Evolutionary conservation across 2,113 vertebrate genomes (phyloP).

Genomic region (Arothron firmamentum): DNA sequence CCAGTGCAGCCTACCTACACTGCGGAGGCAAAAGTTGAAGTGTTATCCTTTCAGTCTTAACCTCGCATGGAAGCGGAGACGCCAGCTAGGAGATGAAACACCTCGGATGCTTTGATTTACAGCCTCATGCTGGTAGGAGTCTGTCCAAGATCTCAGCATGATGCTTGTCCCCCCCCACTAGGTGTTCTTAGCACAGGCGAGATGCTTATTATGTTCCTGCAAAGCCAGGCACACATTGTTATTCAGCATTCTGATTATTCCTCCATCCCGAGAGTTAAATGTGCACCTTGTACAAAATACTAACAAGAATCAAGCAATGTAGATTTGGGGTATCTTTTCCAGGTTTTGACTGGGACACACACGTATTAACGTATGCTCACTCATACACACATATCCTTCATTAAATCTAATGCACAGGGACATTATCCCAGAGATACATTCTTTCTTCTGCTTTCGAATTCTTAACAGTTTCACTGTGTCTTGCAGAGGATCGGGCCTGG

Average conservation of each 20-base stretch:
- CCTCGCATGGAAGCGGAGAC: conserved; percentile 44
- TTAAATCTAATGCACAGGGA: too few relatives aligned
- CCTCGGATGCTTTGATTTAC: conserved; percentile 59
- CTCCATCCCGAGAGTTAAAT: too few relatives aligned
- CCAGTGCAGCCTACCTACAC: conserved; percentile 35
- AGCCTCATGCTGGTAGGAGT: conserved; percentile 52
- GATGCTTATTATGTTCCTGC: conserved; percentile 51
- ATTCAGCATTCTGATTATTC: too few relatives aligned
- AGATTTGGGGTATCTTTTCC: too few relatives aligned
- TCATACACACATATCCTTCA: too few relatives aligned
- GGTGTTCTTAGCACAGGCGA: conserved; percentile 58
- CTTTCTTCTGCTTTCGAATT: conserved; percentile 26
- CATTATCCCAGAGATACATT: too few relatives aligned
- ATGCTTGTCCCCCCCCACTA: conserved; percentile 60
- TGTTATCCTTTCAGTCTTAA: conserved; percentile 56
- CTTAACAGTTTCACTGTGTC: conserved; percentile 29
- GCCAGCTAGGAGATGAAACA: conserved; percentile 59
- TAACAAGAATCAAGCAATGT: too few relatives aligned
- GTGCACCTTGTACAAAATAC: too few relatives aligned
- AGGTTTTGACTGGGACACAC: too few relatives aligned
- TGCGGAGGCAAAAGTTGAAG: conserved; percentile 48
- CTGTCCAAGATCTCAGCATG: conserved; percentile 53
- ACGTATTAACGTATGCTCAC: too few relatives aligned
- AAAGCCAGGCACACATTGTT: too few relatives aligned
- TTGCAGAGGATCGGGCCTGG: conserved; percentile 15